A percentile compares a stretch with the other conserved stretches of the same genome.
These are phyloP conservation scores for Trisateles emortualis DNA, from an alignment of 2,888 invertebrate species.

Conservation along the genomic window DNA sequence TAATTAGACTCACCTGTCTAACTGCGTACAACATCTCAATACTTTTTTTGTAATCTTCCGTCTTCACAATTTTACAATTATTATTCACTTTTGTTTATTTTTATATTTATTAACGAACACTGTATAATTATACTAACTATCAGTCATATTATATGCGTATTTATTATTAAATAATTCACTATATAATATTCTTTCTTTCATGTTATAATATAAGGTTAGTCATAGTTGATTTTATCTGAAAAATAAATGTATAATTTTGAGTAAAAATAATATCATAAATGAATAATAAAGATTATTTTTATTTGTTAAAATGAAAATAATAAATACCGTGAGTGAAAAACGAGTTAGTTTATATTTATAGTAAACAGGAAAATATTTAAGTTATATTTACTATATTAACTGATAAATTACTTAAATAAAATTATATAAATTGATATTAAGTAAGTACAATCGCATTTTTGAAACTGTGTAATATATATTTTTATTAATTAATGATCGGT, in stretches of 20 bases:
- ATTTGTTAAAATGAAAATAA: too few species aligned
- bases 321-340: conserved; percentile 39
- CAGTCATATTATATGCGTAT: conserved; percentile 54
- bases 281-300: background rate
- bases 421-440: too few species aligned
- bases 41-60: conserved; percentile 50
- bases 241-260: background rate
- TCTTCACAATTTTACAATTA: conserved; percentile 32
- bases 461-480: too few species aligned
- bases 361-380: too few species aligned
- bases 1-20: conserved; percentile 77
- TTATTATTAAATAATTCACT: conserved; percentile 44
- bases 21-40: conserved; percentile 79
- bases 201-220: conserved; percentile 48
- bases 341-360: conserved; percentile 1
- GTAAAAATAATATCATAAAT: background rate
- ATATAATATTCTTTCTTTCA: conserved; percentile 42
- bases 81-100: conserved; percentile 29
- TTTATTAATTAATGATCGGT: too few species aligned
- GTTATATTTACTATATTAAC: too few species aligned
- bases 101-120: conserved; percentile 30
- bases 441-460: too few species aligned
- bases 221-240: conserved; percentile 28
- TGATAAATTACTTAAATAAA: background rate
- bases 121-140: conserved; percentile 52